These are phyloP conservation scores for Alca torda DNA, from an alignment of 2,797 vertebrate species.

Conservation along the genomic window DNA sequence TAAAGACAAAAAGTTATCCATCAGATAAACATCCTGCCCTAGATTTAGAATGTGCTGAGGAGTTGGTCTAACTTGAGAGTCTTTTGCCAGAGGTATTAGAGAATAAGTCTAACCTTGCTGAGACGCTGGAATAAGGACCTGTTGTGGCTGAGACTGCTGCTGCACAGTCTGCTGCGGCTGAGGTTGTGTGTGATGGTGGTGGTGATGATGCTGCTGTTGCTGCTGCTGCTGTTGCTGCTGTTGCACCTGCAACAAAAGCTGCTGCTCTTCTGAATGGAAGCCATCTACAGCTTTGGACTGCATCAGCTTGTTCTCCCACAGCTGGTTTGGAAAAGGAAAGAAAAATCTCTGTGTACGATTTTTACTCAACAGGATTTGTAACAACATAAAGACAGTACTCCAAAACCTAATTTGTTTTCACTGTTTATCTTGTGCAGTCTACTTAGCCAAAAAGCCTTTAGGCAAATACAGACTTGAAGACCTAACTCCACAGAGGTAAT, in stretches of 20 bases:
- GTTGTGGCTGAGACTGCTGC: constrained; percentile 84
- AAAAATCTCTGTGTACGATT: not conserved
- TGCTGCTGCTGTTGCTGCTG: constrained; percentile 80
- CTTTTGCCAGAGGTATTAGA: not conserved
- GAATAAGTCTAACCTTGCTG: constrained; percentile 84
- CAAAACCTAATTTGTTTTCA: not conserved
- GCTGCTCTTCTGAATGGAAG: constrained; percentile 96
- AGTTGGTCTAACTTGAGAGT: not conserved
- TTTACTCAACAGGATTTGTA: not conserved
- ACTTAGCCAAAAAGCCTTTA: not conserved
- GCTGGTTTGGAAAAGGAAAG: constrained; percentile 75
- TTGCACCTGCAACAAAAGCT: constrained; percentile 86
- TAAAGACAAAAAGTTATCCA: not conserved
- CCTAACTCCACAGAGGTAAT: not conserved
- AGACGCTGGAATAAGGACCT: constrained; percentile 89
- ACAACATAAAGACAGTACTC: not conserved
- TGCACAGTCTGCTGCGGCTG: constrained; percentile 80
- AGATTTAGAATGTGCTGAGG: not conserved
- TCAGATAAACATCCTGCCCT: not conserved
- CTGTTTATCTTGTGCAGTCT: not conserved
- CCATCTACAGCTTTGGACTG: constrained; percentile 98
- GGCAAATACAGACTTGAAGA: not conserved
- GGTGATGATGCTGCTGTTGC: constrained; percentile 83
- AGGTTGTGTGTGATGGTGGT: constrained; percentile 82
- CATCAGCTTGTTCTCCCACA: constrained; percentile 98